phyloP scores from a whole-genome alignment of 2,113 vertebrate species.

The Protomyctophum bolini region DNA sequence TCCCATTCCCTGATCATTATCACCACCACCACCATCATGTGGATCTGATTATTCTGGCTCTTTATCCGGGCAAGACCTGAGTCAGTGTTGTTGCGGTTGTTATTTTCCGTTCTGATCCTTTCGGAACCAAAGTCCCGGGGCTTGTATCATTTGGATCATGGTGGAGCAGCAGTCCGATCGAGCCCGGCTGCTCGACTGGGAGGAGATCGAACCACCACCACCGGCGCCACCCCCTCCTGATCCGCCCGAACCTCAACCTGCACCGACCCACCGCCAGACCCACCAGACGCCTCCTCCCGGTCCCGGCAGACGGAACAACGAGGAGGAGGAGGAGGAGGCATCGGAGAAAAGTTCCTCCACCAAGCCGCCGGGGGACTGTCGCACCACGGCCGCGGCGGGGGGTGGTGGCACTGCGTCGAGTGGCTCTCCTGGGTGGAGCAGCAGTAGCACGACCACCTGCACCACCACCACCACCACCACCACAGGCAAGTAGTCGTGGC shows the following conservation, averaged over 20 bases:
- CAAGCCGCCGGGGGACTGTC: slow-evolving; percentile 41
- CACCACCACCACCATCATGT: too few relatives aligned
- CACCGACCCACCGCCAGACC: too few relatives aligned
- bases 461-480: slow-evolving; percentile 32
- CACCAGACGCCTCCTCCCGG: too few relatives aligned
- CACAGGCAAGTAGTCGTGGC: too few relatives aligned
- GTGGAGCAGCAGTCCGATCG: slow-evolving; percentile 89
- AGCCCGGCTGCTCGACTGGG: slow-evolving; percentile 91
- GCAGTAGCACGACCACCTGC: slow-evolving; percentile 7
- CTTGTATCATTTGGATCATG: slow-evolving; percentile 70
- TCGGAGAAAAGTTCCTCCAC: too few relatives aligned
- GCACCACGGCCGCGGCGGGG: slow-evolving; percentile 18
- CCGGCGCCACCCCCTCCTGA: slow-evolving; percentile 54
- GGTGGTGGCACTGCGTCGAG: slow-evolving; percentile 40
- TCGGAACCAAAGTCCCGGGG: background rate
- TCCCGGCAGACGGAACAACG: too few relatives aligned
- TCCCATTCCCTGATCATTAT: too few relatives aligned
- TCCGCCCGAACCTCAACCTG: slow-evolving; percentile 59
- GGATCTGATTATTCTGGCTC: too few relatives aligned
- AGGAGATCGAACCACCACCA: slow-evolving; percentile 83
- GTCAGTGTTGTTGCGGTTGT: background rate
- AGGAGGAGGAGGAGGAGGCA: too few relatives aligned
- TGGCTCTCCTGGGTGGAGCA: slow-evolving; percentile 51
- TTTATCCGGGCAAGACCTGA: background rate
- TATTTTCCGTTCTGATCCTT: background rate